phyloP scores from a whole-genome alignment of 2,797 vertebrate species.

The Acrocephalus scirpaceus region DNA sequence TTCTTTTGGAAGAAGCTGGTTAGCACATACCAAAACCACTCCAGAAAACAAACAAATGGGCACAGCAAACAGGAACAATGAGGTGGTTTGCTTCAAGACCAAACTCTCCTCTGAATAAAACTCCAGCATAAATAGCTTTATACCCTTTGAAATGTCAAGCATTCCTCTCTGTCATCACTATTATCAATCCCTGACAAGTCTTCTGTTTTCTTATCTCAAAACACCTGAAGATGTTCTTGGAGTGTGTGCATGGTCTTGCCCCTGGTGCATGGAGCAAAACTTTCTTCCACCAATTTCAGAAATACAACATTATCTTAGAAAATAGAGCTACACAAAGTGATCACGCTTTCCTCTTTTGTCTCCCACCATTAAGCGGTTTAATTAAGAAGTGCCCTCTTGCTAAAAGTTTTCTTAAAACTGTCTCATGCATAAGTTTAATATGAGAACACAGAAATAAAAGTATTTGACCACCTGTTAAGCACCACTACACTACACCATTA shows the following conservation, averaged over 20 bases:
- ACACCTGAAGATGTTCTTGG: not conserved
- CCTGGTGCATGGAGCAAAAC: not conserved
- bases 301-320: not conserved
- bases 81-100: not conserved
- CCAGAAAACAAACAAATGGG: not conserved
- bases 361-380: not conserved
- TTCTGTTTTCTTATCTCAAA: not conserved
- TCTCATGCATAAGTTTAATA: not conserved
- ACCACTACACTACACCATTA: not conserved
- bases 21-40: not conserved
- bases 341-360: not conserved
- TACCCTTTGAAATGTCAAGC: not conserved
- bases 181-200: not conserved
- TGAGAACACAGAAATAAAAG: not conserved
- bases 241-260: not conserved
- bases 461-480: not conserved
- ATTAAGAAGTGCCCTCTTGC: not conserved
- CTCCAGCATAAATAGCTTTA: not conserved
- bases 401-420: not conserved
- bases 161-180: not conserved
- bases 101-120: not conserved
- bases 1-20: not conserved
- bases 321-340: not conserved
- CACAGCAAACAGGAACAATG: not conserved
- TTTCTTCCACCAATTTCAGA: not conserved